A percentile compares a stretch with the other conserved stretches of the same genome.
phyloP scores from a whole-genome alignment of 2,888 invertebrate species.

The Helobdella robusta region DNA sequence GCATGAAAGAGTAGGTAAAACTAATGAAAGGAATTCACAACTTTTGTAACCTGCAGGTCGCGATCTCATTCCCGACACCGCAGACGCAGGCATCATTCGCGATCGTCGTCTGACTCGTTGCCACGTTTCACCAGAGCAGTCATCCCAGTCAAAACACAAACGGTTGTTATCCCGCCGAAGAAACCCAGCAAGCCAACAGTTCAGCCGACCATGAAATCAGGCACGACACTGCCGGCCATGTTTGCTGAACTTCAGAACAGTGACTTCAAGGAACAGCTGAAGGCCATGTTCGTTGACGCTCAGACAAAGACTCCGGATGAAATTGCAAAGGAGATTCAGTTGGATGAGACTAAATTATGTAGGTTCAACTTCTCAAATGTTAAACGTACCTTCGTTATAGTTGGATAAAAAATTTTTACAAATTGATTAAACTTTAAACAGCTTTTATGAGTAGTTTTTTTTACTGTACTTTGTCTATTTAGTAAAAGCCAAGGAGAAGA shows the following conservation, averaged over 20 bases:
- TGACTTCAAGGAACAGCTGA: constrained; percentile 45
- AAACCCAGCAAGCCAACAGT: background rate
- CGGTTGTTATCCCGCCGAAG: background rate
- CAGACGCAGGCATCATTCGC: background rate
- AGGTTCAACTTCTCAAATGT: background rate
- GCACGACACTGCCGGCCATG: constrained; percentile 2
- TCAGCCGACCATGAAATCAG: constrained; percentile 6
- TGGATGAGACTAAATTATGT: constrained; percentile 17
- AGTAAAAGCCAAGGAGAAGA: constrained; percentile 40
- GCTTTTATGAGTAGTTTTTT: background rate
- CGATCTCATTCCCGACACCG: background rate
- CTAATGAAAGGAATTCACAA: no score
- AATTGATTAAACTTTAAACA: background rate
- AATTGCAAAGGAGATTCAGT: constrained; percentile 24
- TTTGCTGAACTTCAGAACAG: background rate
- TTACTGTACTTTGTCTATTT: background rate
- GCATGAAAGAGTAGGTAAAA: no score
- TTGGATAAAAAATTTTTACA: background rate
- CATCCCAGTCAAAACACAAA: background rate
- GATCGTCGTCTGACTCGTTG: background rate
- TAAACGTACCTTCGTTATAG: background rate
- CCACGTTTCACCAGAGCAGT: background rate
- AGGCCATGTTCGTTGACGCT: constrained; percentile 40
- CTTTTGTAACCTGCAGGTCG: background rate
- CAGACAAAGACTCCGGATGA: constrained; percentile 32